Evolutionary conservation across 2,113 vertebrate species (phyloP), one percentile per base, ranked within the genome.

Genomic region (Scortum barcoo): DNA sequence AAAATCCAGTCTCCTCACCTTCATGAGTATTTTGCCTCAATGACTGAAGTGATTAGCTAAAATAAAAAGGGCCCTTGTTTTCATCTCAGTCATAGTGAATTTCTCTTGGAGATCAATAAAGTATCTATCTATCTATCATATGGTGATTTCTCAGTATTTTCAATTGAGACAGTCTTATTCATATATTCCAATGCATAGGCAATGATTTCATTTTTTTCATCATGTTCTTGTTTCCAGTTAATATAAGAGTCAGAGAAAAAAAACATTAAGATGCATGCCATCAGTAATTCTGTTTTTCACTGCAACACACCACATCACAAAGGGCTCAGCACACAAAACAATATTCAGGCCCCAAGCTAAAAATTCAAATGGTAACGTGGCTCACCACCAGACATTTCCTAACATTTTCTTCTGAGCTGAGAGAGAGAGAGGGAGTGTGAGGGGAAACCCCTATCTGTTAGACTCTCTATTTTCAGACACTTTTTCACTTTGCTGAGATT

Each of bases 401-500:
- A 11, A 83, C 50, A 44, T 82, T 74, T 79, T 51, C 71, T 80
- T 79, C 74, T 36, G 42, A 86, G 83, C 86, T 54, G 66, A 78
- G 85, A 76, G 61, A 86, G 80, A 84, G 72, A 33, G 17, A 30
- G 58, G 86, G 53, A 87, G 87, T 81, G 53, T 93, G 87, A 90
- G 83, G 82, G 80, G 71, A 75, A 75, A 81, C 80, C 77, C 82
- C 80, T 80, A 80, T 91, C 89, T 86, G 79, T 73, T 79, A 69
- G 42, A 87, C 85, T 62, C 84, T 88, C 87, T 70, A 86, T 93
- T 94, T 89, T 94, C 89, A 93, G 83, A 93, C 88, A 88, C 84
- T 92, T 93, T 36, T 93, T 91, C 76, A 88, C 89, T 94, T 86
- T 88, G 86, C 84, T 86, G 84, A 89, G 93, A 96, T 96, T 96